These are phyloP conservation scores for Leptopilina boulardi DNA, from an alignment of 1,140 invertebrate species.

Conservation along the genomic window DNA sequence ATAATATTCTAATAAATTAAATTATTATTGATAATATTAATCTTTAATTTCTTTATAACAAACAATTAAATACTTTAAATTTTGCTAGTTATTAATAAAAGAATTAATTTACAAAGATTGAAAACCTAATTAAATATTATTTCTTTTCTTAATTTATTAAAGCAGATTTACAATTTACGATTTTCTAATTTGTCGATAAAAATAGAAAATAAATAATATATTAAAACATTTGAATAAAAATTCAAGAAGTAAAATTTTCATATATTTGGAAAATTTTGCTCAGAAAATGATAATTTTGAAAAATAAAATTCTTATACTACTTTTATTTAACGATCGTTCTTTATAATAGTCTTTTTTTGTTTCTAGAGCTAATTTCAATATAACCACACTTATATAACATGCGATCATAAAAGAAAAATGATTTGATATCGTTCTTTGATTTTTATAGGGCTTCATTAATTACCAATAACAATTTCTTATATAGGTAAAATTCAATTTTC, in stretches of 20 bases:
- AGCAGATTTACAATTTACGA: too few relatives aligned
- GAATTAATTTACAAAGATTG: too few relatives aligned
- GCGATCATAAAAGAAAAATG: neutral
- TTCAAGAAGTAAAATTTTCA: neutral
- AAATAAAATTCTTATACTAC: neutral
- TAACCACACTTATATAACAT: neutral
- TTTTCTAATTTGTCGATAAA: too few relatives aligned
- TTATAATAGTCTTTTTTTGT: neutral
- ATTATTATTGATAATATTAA: too few relatives aligned
- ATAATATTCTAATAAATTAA: too few relatives aligned
- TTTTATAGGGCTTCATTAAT: conserved; percentile 1
- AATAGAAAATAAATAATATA: too few relatives aligned
- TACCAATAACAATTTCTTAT: neutral
- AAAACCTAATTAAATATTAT: too few relatives aligned
- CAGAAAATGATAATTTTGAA: neutral
- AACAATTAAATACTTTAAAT: too few relatives aligned
- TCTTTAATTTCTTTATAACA: too few relatives aligned
- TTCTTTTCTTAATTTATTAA: too few relatives aligned
- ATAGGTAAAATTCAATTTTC: neutral
- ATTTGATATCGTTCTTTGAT: neutral
- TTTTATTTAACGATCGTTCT: neutral
- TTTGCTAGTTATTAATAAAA: too few relatives aligned
- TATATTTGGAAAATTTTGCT: neutral
- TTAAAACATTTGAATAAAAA: neutral
- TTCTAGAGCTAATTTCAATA: neutral